Evolutionary conservation across 2,797 vertebrate genomes (phyloP).

Genomic region (Coregonus ussuriensis): DNA sequence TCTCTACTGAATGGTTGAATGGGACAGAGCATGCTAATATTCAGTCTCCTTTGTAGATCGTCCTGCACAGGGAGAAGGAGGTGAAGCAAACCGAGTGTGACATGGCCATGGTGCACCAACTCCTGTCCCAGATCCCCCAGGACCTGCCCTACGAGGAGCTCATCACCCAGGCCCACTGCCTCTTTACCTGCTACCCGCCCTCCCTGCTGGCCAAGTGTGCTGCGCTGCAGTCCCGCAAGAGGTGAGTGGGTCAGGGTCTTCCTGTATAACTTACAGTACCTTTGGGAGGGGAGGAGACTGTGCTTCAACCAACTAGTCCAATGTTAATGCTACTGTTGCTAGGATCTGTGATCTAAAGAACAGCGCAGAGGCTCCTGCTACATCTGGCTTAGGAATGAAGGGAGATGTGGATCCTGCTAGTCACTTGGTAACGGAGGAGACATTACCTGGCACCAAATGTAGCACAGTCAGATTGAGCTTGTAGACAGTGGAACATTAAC

Average conservation of each 20-base stretch:
- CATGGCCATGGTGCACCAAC: slow-evolving; percentile 97
- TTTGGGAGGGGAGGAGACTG: too few relatives aligned
- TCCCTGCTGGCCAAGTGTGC: slow-evolving; percentile 87
- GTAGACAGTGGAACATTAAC: neutral
- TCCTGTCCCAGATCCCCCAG: slow-evolving; percentile 96
- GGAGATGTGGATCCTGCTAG: neutral
- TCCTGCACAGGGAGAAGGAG: slow-evolving; percentile 89
- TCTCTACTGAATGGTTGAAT: neutral
- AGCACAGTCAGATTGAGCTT: neutral
- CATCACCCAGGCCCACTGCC: slow-evolving; percentile 93
- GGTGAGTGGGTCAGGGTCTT: neutral
- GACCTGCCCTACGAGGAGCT: slow-evolving; percentile 96
- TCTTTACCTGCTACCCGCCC: slow-evolving; percentile 96
- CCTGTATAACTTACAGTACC: neutral
- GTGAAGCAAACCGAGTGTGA: slow-evolving; percentile 97
- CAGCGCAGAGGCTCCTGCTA: neutral
- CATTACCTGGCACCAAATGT: neutral
- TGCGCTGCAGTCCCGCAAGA: slow-evolving; percentile 80
- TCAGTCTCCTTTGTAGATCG: slow-evolving; percentile 79
- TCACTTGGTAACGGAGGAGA: neutral
- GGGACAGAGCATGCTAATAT: neutral
- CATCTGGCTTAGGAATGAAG: neutral
- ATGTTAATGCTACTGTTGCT: too few relatives aligned
- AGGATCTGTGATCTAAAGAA: too few relatives aligned
- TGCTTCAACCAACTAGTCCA: too few relatives aligned